Evolutionary conservation across 2,797 vertebrate species (phyloP).

Genomic region (Apogon talboti): DNA sequence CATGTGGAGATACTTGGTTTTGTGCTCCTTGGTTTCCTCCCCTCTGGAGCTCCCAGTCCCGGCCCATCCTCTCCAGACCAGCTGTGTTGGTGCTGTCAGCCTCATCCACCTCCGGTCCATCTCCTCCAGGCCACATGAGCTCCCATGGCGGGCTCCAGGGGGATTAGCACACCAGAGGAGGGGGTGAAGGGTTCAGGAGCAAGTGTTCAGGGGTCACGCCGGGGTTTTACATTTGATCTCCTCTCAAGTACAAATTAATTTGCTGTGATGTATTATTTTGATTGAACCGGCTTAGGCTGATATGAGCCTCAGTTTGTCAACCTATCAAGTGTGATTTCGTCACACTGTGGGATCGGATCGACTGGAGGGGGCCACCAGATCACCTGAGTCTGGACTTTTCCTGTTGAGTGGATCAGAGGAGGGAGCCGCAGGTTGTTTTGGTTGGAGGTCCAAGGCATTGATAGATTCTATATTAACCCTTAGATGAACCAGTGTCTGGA

Average conservation of each 20-base stretch:
- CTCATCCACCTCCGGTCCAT: slow-evolving; percentile 71
- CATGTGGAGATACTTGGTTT: neutral
- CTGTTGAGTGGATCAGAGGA: slow-evolving; percentile 20
- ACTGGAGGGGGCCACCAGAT: slow-evolving; percentile 24
- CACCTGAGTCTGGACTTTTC: slow-evolving; percentile 52
- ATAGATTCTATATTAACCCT: too few species aligned
- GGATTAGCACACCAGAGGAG: slow-evolving; percentile 74
- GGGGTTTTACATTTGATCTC: slow-evolving; percentile 72
- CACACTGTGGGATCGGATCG: slow-evolving; percentile 27
- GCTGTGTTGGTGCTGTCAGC: slow-evolving; percentile 84
- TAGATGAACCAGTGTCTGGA: too few species aligned
- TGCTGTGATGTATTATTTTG: slow-evolving; percentile 62
- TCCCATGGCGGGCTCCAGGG: slow-evolving; percentile 58
- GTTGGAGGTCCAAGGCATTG: slow-evolving; percentile 14
- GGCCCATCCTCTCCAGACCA: slow-evolving; percentile 44
- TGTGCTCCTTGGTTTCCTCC: too few species aligned
- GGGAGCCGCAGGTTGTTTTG: slow-evolving; percentile 53
- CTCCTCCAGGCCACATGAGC: slow-evolving; percentile 67
- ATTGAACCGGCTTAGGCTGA: slow-evolving; percentile 47
- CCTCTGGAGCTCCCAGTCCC: too few species aligned
- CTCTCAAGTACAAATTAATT: slow-evolving; percentile 55
- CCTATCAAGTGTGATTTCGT: slow-evolving; percentile 52
- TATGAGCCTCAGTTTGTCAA: slow-evolving; percentile 47
- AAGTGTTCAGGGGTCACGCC: slow-evolving; percentile 74
- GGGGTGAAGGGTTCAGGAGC: slow-evolving; percentile 64